Evolutionary conservation across 2,797 vertebrate species (phyloP).

Genomic region (Pangasius krempfi): DNA sequence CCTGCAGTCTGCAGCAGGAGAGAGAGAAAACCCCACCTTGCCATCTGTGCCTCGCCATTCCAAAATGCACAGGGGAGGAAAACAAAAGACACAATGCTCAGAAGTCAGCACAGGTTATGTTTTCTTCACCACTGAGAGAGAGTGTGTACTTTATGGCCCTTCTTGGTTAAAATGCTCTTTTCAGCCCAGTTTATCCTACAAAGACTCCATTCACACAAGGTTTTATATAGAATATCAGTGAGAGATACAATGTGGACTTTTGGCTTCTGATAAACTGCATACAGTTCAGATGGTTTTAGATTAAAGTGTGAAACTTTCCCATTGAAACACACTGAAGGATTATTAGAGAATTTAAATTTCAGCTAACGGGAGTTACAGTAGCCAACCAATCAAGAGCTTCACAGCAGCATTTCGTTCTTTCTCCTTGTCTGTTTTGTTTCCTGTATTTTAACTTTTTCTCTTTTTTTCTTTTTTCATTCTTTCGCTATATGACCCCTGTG

Average conservation of each 20-base stretch:
- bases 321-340: background rate
- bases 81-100: background rate
- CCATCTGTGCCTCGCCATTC: constrained; percentile 1
- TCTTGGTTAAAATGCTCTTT: constrained; percentile 20
- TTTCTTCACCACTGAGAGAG: background rate
- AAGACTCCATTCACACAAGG: background rate
- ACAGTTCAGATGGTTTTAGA: background rate
- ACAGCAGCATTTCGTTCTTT: background rate
- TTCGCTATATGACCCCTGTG: background rate
- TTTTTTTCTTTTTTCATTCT: background rate
- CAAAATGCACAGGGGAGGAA: constrained; percentile 12
- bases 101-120: background rate
- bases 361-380: background rate
- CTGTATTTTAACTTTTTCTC: background rate
- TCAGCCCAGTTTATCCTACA: background rate
- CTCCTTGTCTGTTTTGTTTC: too few species aligned
- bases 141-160: background rate
- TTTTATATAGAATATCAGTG: background rate
- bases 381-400: background rate
- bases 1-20: background rate
- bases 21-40: background rate
- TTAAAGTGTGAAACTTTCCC: background rate
- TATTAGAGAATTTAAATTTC: background rate
- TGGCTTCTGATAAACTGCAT: background rate
- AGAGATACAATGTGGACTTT: background rate